Evolutionary conservation across 2,113 vertebrate genomes (phyloP).

Genomic region (Spizaetus ornatus): DNA sequence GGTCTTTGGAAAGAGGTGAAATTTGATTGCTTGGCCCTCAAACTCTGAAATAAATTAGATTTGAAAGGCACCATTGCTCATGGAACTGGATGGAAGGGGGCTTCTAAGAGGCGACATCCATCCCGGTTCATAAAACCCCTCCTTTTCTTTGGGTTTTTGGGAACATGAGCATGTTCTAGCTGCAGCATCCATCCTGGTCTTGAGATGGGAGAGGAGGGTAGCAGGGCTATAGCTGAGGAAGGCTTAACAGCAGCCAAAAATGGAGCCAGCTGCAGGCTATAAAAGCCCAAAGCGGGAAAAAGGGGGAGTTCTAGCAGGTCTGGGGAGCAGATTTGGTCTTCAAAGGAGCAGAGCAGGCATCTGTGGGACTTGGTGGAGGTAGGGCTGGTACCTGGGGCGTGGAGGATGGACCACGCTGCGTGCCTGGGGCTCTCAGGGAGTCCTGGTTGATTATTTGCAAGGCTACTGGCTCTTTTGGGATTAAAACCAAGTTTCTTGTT

Average conservation of each 20-base stretch:
- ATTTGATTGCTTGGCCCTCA: background rate
- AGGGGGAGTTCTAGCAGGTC: background rate
- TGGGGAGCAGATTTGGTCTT: background rate
- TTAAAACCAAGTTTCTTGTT: background rate
- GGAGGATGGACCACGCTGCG: rapidly evolving
- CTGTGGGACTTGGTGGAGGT: background rate
- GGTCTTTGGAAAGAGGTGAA: background rate
- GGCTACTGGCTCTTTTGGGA: background rate
- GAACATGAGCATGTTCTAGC: background rate
- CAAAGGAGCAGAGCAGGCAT: background rate
- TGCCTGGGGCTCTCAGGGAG: background rate
- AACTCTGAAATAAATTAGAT: background rate
- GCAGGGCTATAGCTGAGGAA: background rate
- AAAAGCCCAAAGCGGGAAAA: background rate
- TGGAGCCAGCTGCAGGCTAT: background rate
- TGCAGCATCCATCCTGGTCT: background rate
- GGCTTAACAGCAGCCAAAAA: background rate
- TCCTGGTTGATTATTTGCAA: background rate
- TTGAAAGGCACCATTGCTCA: background rate
- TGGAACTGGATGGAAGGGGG: background rate
- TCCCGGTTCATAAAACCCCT: background rate
- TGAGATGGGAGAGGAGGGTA: background rate
- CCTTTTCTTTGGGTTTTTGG: background rate
- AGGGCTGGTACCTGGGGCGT: background rate
- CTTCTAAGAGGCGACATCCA: background rate